Evolutionary conservation across 2,797 vertebrate species (phyloP).

Genomic region (Nasua narica): DNA sequence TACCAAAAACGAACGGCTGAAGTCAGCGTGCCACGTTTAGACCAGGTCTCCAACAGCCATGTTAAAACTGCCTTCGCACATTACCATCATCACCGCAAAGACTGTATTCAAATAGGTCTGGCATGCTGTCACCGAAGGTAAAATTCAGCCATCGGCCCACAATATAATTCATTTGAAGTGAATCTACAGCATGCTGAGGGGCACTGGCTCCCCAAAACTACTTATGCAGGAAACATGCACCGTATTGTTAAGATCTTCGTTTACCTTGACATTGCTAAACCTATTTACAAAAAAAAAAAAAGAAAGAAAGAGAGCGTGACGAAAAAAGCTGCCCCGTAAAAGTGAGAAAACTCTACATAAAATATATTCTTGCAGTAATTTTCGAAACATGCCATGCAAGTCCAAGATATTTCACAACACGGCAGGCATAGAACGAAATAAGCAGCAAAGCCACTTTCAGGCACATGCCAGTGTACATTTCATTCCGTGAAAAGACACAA

Average conservation of each 20-base stretch:
- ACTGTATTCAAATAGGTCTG: not conserved
- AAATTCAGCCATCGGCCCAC: not conserved
- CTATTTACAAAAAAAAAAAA: not conserved
- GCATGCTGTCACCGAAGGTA: not conserved
- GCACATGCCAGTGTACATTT: constrained; percentile 57
- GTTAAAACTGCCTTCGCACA: not conserved
- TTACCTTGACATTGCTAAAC: constrained; percentile 60
- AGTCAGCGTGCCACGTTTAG: not conserved
- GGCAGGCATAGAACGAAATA: constrained; percentile 58
- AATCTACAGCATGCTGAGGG: constrained; percentile 46
- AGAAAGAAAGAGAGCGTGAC: not conserved
- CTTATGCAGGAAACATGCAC: constrained; percentile 58
- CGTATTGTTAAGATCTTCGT: not conserved
- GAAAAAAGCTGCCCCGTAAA: not conserved
- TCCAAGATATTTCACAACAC: constrained; percentile 61
- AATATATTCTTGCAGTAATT: constrained; percentile 34
- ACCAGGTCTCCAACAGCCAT: not conserved
- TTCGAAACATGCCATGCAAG: constrained; percentile 76
- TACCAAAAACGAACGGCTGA: not conserved
- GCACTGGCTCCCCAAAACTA: not conserved
- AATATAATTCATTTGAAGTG: constrained; percentile 21
- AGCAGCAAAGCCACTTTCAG: constrained; percentile 26
- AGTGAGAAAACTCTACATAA: constrained; percentile 40
- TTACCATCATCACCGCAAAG: not conserved
- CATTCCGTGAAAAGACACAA: constrained; percentile 51